These are phyloP conservation scores for Calephelis virginiensis DNA, from an alignment of 1,140 invertebrate genomes.

Conservation along the genomic window DNA sequence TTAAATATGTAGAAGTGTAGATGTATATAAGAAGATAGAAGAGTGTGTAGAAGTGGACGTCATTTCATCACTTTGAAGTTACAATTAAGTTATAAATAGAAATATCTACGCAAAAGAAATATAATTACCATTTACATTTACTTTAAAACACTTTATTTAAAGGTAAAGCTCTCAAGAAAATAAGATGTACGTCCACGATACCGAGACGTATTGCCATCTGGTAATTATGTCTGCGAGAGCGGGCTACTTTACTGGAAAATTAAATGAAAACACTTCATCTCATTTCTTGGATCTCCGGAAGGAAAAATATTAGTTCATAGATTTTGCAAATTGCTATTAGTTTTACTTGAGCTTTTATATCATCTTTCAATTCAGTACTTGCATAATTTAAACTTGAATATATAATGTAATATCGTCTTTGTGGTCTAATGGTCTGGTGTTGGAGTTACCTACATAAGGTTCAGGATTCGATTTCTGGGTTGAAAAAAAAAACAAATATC, in stretches of 20 bases:
- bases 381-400: no score
- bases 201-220: conserved; percentile 25
- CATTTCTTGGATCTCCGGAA: conserved; percentile 36
- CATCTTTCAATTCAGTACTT: no score
- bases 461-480: no score
- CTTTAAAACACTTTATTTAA: conserved; percentile 18
- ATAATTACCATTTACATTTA: conserved; percentile 5
- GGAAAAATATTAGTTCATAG: conserved; percentile 45
- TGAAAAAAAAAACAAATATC: no score
- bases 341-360: no score
- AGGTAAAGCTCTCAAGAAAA: conserved; percentile 26
- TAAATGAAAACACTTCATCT: conserved; percentile 60
- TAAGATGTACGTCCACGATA: conserved; percentile 21
- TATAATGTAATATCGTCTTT: no score
- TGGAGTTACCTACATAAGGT: no score
- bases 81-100: not conserved
- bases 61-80: not conserved
- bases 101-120: not conserved
- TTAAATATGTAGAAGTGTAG: no score
- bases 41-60: no score
- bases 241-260: conserved; percentile 56
- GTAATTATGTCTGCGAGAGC: conserved; percentile 51
- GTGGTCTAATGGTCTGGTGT: no score
- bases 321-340: conserved; percentile 31
- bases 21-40: no score